Base-by-base conservation (phyloP, 2,113 vertebrate genomes). In the Limanda limanda region DNA sequence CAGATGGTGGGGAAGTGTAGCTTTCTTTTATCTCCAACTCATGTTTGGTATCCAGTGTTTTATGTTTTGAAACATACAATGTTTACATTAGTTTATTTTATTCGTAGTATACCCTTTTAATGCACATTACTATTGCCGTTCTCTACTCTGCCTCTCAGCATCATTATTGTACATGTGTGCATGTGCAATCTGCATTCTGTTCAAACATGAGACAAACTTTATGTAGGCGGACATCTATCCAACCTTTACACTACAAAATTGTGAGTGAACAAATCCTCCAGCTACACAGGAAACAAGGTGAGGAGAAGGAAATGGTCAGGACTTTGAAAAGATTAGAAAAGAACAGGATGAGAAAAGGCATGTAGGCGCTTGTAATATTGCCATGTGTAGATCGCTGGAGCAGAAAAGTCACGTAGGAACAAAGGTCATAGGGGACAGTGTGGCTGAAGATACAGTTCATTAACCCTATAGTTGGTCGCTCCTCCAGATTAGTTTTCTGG, bases 381-480 rank as follows among this genome's bases (percentile, higher is more conserved):
- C 55, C 61, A 74, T 25, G 23, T 7, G 2, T 48, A 52, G 40
- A 82, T 54, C 13, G 18, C 14, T 14, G 8, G 54, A 51, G 35
- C 31, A 68, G 51, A 62, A 66, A 56, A 54, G 63, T 40, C 48
- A 35, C n/a, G 70, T n/a, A 20, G 14, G 12, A 60, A 40, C 24
- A 37, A 52, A 51, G 63, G 59, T 70, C 12, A 62, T 31, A 58
- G 62, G 27, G 52, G 60, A 37, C 52, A 7, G 40, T 64, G 67
- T 66, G 8, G 58, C 57, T 51, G 67, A 55, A 18, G 31, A 62
- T 21, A 17, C 74, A 66, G 40, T 12, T 37, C 45, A 2, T 83
- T 76, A 54, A 88, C 72, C 64, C 66, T 59, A 76, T 24, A 11
- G 55, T 15, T 2, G 0, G 17, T 40, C 20, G 47, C 52, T 64